Base-by-base conservation (phyloP, 2,797 vertebrate species). In the Aphelocoma californica region DNA sequence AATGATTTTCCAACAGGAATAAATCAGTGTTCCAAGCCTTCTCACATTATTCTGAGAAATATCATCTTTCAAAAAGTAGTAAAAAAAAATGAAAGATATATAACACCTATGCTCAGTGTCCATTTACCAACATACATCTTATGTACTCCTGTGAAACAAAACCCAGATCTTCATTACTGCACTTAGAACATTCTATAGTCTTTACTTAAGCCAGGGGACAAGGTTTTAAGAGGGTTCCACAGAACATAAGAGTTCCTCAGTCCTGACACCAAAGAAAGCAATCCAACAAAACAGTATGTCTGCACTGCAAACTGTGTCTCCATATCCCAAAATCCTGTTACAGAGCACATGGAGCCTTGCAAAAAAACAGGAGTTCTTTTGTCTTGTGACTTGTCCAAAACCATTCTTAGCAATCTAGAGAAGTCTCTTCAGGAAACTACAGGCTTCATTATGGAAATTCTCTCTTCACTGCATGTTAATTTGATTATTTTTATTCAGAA, bases 401-500 rank as follows among this genome's bases (percentile, higher is more conserved):
- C 26, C n/a, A 78, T 53, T 26, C 19, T 86, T 79, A 92, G 72
- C 72, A 79, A 79, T 73, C 80, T 84, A 84, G 42, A 94, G 58
- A 86, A 69, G 40, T 66, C 32, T 88, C 87, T 92, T 75, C 80
- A 93, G 80, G 80, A 96, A 94, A 92, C 70, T 73, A 88, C 72
- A 93, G 64, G 62, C 73, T 93, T 91, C 72, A 45, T 92, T 88
- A 93, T 42, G 73, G 91, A 92, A 91, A 94, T 91, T 88, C 44
- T 88, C 54, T 80, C 60, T 90, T 84, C 85, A 45, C 58, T 91
- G 71, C 50, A 75, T 83, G 62, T 60, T 92, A 91, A 91, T 90
- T 94, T 81, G 77, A 93, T 90, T 92, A 96, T 87, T 51, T 88
- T 96, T 92, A 91, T 72, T 93, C 91, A 79, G 80, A 88, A 92